phyloP scores from a whole-genome alignment of 2,113 vertebrate genomes.

The Delphinapterus leucas region DNA sequence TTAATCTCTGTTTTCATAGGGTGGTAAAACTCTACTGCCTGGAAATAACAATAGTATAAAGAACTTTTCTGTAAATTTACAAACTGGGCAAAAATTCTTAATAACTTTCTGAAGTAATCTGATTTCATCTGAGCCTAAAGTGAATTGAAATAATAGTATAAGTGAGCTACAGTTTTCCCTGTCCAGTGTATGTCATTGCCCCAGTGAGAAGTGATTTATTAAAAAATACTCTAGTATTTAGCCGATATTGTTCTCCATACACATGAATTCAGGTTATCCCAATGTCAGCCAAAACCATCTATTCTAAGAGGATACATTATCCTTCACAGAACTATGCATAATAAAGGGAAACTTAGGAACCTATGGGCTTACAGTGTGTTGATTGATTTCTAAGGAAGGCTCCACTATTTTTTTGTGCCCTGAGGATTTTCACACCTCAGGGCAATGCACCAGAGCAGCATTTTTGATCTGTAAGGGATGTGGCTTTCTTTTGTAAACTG shows the following conservation, averaged over 20 bases:
- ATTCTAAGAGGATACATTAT: neutral
- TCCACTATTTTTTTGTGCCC: neutral
- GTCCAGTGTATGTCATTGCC: neutral
- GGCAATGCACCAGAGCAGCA: neutral
- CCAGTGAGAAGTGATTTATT: neutral
- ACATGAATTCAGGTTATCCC: neutral
- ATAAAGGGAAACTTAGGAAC: neutral
- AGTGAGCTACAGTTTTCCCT: neutral
- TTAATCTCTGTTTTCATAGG: constrained; percentile 61
- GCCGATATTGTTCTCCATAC: neutral
- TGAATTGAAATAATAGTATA: neutral
- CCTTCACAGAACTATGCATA: neutral
- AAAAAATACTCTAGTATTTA: neutral
- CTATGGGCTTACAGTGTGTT: neutral
- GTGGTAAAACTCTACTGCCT: constrained; percentile 63
- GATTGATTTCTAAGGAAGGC: neutral
- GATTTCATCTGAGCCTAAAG: constrained; percentile 36
- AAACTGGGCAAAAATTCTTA: constrained; percentile 53
- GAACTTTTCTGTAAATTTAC: constrained; percentile 56
- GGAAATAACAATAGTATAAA: constrained; percentile 65
- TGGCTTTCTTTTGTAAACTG: neutral
- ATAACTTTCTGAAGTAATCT: constrained; percentile 51
- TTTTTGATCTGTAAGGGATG: neutral
- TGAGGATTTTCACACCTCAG: neutral
- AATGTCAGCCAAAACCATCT: neutral